These are phyloP conservation scores for Camelus bactrianus DNA, from an alignment of 2,113 vertebrate species.

Conservation along the genomic window DNA sequence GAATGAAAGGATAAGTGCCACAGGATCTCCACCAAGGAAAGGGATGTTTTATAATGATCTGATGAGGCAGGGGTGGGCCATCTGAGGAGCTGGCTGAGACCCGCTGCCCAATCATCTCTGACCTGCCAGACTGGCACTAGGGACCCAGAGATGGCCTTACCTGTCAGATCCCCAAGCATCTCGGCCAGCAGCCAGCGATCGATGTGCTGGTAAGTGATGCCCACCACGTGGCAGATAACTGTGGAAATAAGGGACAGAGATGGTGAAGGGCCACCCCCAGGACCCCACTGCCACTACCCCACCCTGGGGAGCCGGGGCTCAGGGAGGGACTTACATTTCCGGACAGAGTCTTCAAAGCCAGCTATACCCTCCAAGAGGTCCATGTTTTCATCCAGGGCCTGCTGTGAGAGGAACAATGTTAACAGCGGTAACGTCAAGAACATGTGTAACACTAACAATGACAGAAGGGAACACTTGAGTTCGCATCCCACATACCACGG, in stretches of 20 bases:
- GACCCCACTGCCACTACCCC: neutral
- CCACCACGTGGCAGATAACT: conserved; percentile 97
- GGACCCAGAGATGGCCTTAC: conserved; percentile 82
- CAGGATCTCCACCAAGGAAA: neutral
- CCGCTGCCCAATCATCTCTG: neutral
- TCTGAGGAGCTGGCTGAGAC: neutral
- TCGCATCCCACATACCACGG: too few species aligned
- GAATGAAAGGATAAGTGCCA: neutral
- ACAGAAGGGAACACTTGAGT: neutral
- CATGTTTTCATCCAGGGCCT: conserved; percentile 93
- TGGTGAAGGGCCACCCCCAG: neutral
- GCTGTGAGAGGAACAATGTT: conserved; percentile 80
- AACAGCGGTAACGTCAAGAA: neutral
- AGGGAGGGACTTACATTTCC: conserved; percentile 91
- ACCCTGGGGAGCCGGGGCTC: neutral
- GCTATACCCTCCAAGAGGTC: conserved; percentile 94
- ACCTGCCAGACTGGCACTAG: neutral
- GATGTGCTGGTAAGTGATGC: conserved; percentile 97
- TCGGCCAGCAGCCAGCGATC: conserved; percentile 93
- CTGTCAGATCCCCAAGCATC: conserved; percentile 95
- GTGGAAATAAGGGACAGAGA: neutral
- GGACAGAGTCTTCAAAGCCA: conserved; percentile 95
- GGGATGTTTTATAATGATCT: neutral
- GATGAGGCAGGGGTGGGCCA: neutral
- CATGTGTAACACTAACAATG: neutral